Conservation (phyloP, 2,888 invertebrate species). For the Cantharis lateralis region DNA sequence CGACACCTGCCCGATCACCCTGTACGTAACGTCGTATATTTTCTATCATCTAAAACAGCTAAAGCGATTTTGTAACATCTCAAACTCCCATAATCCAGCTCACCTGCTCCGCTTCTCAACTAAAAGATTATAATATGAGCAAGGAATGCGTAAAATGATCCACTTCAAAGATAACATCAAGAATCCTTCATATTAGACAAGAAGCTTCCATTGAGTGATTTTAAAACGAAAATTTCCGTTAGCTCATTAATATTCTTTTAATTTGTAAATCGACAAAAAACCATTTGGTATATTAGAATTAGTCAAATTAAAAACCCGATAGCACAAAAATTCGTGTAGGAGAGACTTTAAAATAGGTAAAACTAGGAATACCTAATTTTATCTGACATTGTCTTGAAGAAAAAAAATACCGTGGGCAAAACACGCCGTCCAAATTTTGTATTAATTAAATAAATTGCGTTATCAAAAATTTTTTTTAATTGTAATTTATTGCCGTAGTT, state of each 20-base stretch:
- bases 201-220: not conserved
- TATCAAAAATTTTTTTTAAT: not conserved
- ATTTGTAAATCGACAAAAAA: not conserved
- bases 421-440: not conserved
- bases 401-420: not conserved
- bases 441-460: not conserved
- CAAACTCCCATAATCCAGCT: conserved; percentile 11
- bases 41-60: conserved; percentile 18
- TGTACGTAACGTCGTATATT: conserved; percentile 16
- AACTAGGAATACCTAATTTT: not conserved
- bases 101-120: conserved; percentile 23
- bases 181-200: not conserved
- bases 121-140: conserved; percentile 15
- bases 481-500: not conserved
- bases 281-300: not conserved
- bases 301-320: not conserved
- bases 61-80: conserved; percentile 18
- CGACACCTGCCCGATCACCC: conserved; percentile 46
- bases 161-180: not conserved
- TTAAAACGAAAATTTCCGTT: not conserved
- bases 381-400: not conserved
- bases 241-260: not conserved
- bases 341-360: not conserved
- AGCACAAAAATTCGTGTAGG: not conserved
- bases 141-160: conserved; percentile 9